phyloP scores from a whole-genome alignment of 2,797 vertebrate species.

The Aselliscus stoliczkanus region DNA sequence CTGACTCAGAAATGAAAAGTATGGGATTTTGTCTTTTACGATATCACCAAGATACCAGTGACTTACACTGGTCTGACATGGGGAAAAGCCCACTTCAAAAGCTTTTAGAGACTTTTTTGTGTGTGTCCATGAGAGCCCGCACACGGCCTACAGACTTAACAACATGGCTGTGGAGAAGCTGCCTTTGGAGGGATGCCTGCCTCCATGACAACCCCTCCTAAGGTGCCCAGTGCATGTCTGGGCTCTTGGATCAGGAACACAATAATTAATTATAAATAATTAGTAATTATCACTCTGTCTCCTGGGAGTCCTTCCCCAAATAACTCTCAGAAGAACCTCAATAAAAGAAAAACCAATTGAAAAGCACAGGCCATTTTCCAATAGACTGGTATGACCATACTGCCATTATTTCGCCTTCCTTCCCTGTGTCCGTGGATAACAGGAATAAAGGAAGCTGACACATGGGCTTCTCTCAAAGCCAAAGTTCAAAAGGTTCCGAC shows the following conservation, averaged over 20 bases:
- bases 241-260: background rate
- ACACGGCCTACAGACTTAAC: accelerated
- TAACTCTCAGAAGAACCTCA: background rate
- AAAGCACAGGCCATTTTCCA: background rate
- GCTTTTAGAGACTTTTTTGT: background rate
- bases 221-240: background rate
- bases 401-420: background rate
- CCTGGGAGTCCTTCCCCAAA: background rate
- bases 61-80: background rate
- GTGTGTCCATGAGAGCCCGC: background rate
- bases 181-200: accelerated
- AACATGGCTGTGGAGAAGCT: background rate
- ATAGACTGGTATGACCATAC: accelerated
- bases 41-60: background rate
- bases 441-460: background rate
- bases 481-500: background rate
- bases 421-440: background rate
- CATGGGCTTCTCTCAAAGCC: background rate
- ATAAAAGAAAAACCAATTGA: background rate
- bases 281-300: background rate
- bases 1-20: background rate
- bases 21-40: background rate
- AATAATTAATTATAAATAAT: background rate
- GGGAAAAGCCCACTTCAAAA: background rate
- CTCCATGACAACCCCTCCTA: accelerated